These are phyloP conservation scores for Serranochromis macrocephalus DNA, from an alignment of 2,113 vertebrate genomes.

Conservation along the genomic window DNA sequence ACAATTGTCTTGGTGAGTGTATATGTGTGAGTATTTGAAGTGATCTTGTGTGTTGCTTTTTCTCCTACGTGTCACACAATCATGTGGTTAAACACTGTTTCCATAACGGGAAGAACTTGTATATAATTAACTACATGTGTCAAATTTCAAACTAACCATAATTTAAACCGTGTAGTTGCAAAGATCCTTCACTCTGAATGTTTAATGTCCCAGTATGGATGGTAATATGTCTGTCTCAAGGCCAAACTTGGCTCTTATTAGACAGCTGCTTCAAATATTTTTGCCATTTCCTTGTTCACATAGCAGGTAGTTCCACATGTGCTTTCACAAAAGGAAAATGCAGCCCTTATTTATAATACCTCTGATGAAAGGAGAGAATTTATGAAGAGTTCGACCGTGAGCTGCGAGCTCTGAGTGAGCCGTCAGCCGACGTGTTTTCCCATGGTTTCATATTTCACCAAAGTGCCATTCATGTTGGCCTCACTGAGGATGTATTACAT, in stretches of 20 bases:
- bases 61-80: neutral
- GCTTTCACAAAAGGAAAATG: conserved; percentile 4
- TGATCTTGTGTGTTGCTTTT: neutral
- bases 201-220: conserved; percentile 2
- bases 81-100: neutral
- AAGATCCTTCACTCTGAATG: conserved; percentile 3
- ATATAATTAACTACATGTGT: neutral
- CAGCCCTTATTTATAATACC: neutral
- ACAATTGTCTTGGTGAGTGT: conserved; percentile 90
- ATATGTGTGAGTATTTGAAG: neutral
- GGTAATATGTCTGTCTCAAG: conserved; percentile 24
- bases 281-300: conserved; percentile 6
- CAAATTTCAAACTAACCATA: neutral
- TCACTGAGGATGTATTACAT: conserved; percentile 22
- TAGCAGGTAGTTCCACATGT: conserved; percentile 4
- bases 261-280: neutral
- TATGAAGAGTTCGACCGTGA: conserved; percentile 52
- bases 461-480: conserved; percentile 36
- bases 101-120: neutral
- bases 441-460: conserved; percentile 66
- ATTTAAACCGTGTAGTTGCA: conserved; percentile 8
- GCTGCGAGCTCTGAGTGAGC: conserved; percentile 25
- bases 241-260: conserved; percentile 1
- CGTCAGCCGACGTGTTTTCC: conserved; percentile 39
- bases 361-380: conserved; percentile 31